Base-by-base conservation (phyloP, 2,888 invertebrate species). In the Sussaba pulchella region DNA sequence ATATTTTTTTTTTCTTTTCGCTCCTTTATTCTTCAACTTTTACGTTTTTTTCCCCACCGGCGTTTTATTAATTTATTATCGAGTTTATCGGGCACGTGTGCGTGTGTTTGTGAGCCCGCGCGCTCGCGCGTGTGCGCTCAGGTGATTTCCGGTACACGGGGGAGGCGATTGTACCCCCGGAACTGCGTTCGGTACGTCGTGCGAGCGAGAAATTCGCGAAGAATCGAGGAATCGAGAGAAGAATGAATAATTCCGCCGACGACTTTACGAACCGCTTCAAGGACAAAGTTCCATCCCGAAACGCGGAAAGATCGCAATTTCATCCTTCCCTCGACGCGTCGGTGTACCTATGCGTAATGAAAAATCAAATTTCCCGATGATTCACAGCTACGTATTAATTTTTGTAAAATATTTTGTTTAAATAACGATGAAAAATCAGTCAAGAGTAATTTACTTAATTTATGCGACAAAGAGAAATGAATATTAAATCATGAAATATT, bases 331-430 rank as follows among this genome's bases (percentile, higher is more conserved):
- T 45, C 43, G 54, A 0, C 39, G 12, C 39, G 17, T 45, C 57
- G 54, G 0, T 61, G 4, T 41, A 39, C 1, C 19, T 12, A 14
- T 31, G 50, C 14, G 12, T 36, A 43, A 72, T 63, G 9, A 21
- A 47, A n/a, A 24, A 54, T 47, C 6, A 79, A 41, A 54, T 43
- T 63, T 71, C 78, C 82, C 84, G 81, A 78, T 82, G 81, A 78
- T 80, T 81, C 86, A 83, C 73, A 82, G 83, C 85, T 88, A 87
- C 88, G 88, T 88, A 88, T 88, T 89, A 87, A 88, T 86, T 89
- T 91, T 91, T 91, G 91, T 91, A 91, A 91, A 87, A 89, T 91
- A 89, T 85, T 91, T 89, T 88, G 85, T 90, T 90, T 88, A 88
- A 87, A 88, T 85, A 87, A 84, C 86, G 41, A 73, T 39, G 3